Evolutionary conservation across 2,113 vertebrate genomes (phyloP).

Genomic region (Phoenicopterus ruber): DNA sequence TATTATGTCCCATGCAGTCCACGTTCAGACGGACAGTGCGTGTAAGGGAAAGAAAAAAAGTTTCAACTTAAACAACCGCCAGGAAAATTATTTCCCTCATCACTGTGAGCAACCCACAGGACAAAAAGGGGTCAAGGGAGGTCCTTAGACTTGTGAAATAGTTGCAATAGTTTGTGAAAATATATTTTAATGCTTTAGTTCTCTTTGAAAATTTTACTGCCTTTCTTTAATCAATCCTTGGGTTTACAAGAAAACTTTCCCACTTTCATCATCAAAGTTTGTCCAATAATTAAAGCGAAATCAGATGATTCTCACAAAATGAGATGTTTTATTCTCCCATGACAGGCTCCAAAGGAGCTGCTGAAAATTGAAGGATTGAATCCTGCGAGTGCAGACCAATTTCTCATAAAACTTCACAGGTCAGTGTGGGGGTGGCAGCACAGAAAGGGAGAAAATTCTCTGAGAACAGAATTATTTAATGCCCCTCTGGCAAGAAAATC

Average conservation of each 20-base stretch:
- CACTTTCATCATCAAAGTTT: neutral
- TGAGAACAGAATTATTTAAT: neutral
- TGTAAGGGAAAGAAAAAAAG: neutral
- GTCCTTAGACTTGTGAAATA: neutral
- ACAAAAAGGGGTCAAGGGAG: neutral
- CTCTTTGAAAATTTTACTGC: neutral
- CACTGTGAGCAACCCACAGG: neutral
- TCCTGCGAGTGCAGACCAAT: rapidly evolving
- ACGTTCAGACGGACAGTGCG: neutral
- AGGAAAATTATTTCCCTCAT: neutral
- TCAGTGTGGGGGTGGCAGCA: neutral
- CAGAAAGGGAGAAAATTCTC: neutral
- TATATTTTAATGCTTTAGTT: neutral
- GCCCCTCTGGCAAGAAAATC: neutral
- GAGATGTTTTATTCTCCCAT: neutral
- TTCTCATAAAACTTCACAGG: neutral
- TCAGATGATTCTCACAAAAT: neutral
- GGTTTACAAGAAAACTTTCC: neutral
- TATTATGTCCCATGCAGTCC: neutral
- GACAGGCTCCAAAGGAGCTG: neutral
- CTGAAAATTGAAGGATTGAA: neutral
- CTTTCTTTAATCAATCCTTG: neutral
- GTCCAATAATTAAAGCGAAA: neutral
- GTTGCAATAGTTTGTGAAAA: neutral
- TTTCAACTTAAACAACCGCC: neutral